These are phyloP conservation scores for Hozukius guyotensis DNA, from an alignment of 2,797 vertebrate species.

Conservation along the genomic window DNA sequence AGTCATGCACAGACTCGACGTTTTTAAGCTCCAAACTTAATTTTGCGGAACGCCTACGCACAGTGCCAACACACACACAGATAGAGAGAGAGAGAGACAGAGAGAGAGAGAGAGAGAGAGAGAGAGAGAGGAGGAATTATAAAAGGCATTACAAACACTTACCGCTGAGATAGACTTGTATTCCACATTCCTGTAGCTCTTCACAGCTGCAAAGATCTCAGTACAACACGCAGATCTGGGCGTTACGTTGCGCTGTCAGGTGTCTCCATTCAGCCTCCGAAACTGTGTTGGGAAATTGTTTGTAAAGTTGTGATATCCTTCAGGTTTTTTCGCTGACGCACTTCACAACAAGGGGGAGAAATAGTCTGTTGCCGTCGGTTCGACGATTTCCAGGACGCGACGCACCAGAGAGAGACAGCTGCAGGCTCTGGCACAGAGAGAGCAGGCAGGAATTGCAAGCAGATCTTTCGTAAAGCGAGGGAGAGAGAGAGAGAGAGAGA, in stretches of 20 bases:
- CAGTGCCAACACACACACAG: not conserved
- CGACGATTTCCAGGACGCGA: slow-evolving; percentile 22
- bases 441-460: slow-evolving; percentile 47
- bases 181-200: slow-evolving; percentile 75
- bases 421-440: slow-evolving; percentile 73
- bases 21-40: slow-evolving; percentile 27
- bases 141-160: slow-evolving; percentile 55
- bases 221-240: slow-evolving; percentile 17
- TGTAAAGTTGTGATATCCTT: slow-evolving; percentile 58
- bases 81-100: not conserved
- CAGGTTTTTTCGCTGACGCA: slow-evolving; percentile 5
- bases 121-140: not conserved
- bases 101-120: not conserved
- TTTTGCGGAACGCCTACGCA: slow-evolving; percentile 12
- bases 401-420: slow-evolving; percentile 75
- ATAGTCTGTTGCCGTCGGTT: too few relatives aligned
- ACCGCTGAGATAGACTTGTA: slow-evolving; percentile 62
- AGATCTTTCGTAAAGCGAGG: slow-evolving; percentile 47
- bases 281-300: slow-evolving; percentile 13
- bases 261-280: slow-evolving; percentile 32
- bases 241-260: slow-evolving; percentile 46
- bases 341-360: not conserved
- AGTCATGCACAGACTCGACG: not conserved
- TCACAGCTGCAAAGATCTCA: slow-evolving; percentile 33
- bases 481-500: not conserved